Percentiles rank a stretch among this genome's conserved stretches.
phyloP scores from a whole-genome alignment of 2,113 vertebrate genomes.

The Raja brachyura region DNA sequence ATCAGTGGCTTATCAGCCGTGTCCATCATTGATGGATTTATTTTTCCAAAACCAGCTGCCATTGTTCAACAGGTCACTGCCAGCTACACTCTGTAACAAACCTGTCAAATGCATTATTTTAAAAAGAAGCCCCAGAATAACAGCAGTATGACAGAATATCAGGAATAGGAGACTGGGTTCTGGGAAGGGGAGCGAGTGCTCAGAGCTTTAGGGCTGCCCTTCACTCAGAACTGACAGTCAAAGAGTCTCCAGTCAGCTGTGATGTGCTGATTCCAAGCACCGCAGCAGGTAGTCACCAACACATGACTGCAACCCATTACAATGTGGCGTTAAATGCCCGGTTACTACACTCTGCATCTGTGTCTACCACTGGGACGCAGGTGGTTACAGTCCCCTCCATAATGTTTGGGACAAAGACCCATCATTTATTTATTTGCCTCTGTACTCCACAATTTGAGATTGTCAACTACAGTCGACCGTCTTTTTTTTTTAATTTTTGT shows the following conservation, averaged over 20 bases:
- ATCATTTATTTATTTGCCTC: too few species aligned
- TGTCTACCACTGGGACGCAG: not conserved
- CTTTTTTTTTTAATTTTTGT: too few species aligned
- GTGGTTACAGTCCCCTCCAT: too few species aligned
- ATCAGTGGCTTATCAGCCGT: constrained; percentile 30
- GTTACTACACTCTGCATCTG: not conserved
- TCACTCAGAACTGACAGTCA: not conserved
- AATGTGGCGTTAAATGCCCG: not conserved
- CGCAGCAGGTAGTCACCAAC: not conserved
- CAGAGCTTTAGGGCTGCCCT: not conserved
- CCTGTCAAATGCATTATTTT: not conserved
- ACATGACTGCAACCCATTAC: not conserved
- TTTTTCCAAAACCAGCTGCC: constrained; percentile 37
- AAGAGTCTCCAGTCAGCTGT: not conserved
- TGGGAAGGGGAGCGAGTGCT: not conserved
- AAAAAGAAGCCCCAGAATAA: not conserved
- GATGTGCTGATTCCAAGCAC: not conserved
- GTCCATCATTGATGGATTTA: constrained; percentile 27
- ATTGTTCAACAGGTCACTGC: not conserved
- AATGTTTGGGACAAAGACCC: too few species aligned
- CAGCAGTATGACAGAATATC: too few species aligned
- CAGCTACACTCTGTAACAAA: not conserved
- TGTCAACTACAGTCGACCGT: too few species aligned
- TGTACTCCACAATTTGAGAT: too few species aligned
- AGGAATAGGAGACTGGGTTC: not conserved